A percentile compares a stretch with the other conserved stretches of the same genome.
phyloP scores from a whole-genome alignment of 2,888 invertebrate species.

The Cyclophora punctaria region DNA sequence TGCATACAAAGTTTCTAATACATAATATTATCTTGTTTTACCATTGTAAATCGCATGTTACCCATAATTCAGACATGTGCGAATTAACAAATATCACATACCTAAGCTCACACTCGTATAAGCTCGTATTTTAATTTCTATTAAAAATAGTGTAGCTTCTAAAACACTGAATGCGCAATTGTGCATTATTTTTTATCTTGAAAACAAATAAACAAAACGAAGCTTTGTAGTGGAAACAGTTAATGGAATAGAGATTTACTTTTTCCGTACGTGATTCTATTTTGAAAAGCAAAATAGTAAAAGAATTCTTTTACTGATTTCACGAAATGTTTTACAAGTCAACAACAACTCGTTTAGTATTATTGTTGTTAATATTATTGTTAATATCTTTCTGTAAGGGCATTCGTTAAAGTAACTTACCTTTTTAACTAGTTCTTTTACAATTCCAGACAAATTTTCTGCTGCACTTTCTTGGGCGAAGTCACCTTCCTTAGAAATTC shows the following conservation, averaged over 20 bases:
- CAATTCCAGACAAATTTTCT: conserved; percentile 91
- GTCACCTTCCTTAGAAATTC: conserved; percentile 88
- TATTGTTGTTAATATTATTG: no score
- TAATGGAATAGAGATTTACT: conserved; percentile 30
- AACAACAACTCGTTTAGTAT: no score
- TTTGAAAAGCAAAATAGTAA: conserved; percentile 13
- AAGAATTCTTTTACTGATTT: conserved; percentile 3
- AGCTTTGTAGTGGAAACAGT: conserved; percentile 19
- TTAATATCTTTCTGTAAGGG: no score
- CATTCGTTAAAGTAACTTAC: conserved; percentile 65
- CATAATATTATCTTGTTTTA: no score
- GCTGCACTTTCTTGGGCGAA: conserved; percentile 87
- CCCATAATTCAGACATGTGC: no score
- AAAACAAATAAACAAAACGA: conserved; percentile 27
- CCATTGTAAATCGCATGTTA: no score
- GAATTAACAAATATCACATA: no score
- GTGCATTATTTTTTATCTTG: conserved; percentile 31
- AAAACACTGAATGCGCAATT: conserved; percentile 28
- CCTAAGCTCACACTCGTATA: no score
- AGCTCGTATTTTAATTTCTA: no score
- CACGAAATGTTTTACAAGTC: no score
- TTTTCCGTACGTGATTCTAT: conserved; percentile 22
- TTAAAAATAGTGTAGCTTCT: no score
- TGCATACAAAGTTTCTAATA: no score
- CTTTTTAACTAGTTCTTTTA: conserved; percentile 89